Percentiles rank a stretch among this genome's conserved stretches.
Evolutionary conservation across 2,797 vertebrate genomes (phyloP).

Genomic region (Mus minutoides): DNA sequence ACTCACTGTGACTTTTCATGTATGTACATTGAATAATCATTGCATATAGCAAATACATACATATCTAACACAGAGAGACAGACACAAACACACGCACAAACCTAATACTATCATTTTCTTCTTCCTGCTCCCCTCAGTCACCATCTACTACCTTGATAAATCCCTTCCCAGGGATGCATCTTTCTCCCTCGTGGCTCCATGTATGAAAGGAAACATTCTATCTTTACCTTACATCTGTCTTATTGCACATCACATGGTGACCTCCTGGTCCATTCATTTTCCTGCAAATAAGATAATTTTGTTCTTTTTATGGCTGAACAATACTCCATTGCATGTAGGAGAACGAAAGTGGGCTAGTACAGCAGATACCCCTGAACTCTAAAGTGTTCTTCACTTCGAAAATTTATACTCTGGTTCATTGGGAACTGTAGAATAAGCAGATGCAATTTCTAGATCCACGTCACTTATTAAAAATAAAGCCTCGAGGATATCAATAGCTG

Average conservation of each 20-base stretch:
- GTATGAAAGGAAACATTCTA: background rate
- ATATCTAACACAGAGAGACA: too few species aligned
- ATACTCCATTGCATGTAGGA: background rate
- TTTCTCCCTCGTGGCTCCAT: background rate
- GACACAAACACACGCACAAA: too few species aligned
- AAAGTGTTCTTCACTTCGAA: background rate
- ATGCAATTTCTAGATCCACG: background rate
- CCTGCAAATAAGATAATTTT: background rate
- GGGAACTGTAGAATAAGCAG: background rate
- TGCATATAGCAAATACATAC: background rate
- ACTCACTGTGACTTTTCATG: background rate
- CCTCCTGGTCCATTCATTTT: background rate
- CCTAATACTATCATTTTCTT: background rate
- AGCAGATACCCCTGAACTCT: background rate
- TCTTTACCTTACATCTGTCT: background rate
- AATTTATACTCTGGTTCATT: background rate
- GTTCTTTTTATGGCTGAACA: background rate
- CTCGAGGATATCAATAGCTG: background rate
- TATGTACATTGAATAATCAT: background rate
- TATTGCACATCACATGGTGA: background rate
- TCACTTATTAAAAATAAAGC: background rate
- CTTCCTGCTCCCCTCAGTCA: background rate
- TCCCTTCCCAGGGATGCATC: background rate
- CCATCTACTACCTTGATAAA: background rate
- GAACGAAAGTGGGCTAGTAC: too few species aligned